Percentiles rank a stretch among this genome's conserved stretches.
phyloP scores from a whole-genome alignment of 1,140 invertebrate genomes.

The Trypoxylus dichotomus region DNA sequence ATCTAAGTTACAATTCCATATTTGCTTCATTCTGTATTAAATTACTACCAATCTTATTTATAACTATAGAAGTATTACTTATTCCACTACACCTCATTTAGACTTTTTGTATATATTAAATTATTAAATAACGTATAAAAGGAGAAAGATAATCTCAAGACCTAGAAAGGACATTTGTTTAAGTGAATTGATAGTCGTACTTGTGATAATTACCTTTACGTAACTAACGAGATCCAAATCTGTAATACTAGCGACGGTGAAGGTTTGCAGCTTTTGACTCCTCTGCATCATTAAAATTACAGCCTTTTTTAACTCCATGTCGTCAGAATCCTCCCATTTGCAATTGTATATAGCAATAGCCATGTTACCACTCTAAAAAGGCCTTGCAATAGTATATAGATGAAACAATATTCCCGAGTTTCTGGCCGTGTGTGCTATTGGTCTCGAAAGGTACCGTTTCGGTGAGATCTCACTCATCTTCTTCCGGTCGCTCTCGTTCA shows the following conservation, averaged over 20 bases:
- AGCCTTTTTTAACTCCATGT: not conserved
- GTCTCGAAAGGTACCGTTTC: too few species aligned
- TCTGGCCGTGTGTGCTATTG: too few species aligned
- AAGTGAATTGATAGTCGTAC: too few species aligned
- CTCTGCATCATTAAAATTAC: conserved; percentile 28
- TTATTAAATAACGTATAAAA: conserved; percentile 23
- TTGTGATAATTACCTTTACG: not conserved
- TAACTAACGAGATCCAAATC: conserved; percentile 13
- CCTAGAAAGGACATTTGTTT: not conserved
- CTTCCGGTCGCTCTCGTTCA: too few species aligned
- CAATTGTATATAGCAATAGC: conserved; percentile 4
- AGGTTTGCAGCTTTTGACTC: not conserved
- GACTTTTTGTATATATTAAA: not conserved
- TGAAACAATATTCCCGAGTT: too few species aligned
- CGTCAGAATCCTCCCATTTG: not conserved
- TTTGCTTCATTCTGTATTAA: too few species aligned
- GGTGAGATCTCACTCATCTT: too few species aligned
- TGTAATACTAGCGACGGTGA: conserved; percentile 6
- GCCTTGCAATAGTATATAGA: not conserved
- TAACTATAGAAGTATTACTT: too few species aligned
- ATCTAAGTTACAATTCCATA: too few species aligned
- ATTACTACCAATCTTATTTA: too few species aligned
- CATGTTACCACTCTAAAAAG: not conserved
- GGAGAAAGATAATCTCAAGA: not conserved
- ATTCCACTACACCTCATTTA: not conserved